A percentile compares a stretch with the other conserved stretches of the same genome.
These are phyloP conservation scores for Sarcophaga rosellei DNA, from an alignment of 2,888 invertebrate species.

Conservation along the genomic window DNA sequence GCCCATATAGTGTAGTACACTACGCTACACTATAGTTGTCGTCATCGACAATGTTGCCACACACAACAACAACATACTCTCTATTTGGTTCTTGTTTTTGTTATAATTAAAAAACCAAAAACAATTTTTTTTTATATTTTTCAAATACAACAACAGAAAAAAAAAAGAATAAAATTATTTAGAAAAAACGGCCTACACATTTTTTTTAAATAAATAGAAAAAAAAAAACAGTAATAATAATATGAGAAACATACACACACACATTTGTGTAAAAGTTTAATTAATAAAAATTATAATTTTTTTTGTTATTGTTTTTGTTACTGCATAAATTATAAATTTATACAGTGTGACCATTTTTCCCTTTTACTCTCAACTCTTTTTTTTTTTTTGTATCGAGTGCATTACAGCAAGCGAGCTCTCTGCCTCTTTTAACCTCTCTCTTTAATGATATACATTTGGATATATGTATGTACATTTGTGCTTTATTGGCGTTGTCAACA, in stretches of 20 bases:
- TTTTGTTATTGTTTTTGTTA: not conserved
- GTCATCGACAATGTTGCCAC: slow-evolving; percentile 23
- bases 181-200: slow-evolving; percentile 64
- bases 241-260: not conserved
- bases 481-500: no score
- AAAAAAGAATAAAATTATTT: slow-evolving; percentile 49
- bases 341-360: not conserved
- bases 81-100: slow-evolving; percentile 58
- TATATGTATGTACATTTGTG: no score
- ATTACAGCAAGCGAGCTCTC: not conserved
- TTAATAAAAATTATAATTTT: slow-evolving; percentile 58
- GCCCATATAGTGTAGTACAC: not conserved
- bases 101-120: slow-evolving; percentile 47
- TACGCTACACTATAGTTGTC: slow-evolving; percentile 49
- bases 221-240: slow-evolving; percentile 16
- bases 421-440: not conserved
- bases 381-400: not conserved
- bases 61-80: slow-evolving; percentile 57
- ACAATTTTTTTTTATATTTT: slow-evolving; percentile 41
- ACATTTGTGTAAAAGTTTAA: slow-evolving; percentile 40
- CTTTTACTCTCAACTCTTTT: not conserved
- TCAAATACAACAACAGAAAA: slow-evolving; percentile 49
- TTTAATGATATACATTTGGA: not conserved
- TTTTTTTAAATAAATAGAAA: slow-evolving; percentile 11
- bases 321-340: slow-evolving; percentile 16